A percentile compares a stretch with the other conserved stretches of the same genome.
These are phyloP conservation scores for Bujurquina vittata DNA, from an alignment of 2,113 vertebrate species.

Conservation along the genomic window DNA sequence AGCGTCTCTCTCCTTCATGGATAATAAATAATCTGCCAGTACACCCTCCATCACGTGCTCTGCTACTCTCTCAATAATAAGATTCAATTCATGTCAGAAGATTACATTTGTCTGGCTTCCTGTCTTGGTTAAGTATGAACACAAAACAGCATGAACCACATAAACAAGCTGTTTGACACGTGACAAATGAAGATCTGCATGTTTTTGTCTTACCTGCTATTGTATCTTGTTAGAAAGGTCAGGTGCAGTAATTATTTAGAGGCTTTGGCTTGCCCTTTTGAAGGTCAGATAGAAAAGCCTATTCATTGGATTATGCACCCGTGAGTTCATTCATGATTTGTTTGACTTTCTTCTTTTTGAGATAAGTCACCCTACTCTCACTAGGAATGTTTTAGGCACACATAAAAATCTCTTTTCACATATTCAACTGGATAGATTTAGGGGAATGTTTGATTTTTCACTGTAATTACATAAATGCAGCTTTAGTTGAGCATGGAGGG, in stretches of 20 bases:
- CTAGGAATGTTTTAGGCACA: rapidly evolving
- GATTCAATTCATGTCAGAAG: not conserved
- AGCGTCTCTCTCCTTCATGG: conserved; percentile 2
- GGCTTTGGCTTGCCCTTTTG: not conserved
- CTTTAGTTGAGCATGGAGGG: not conserved
- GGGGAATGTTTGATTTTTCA: not conserved
- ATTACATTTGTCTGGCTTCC: not conserved
- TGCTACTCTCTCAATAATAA: rapidly evolving
- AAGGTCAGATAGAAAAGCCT: not conserved
- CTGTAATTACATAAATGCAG: rapidly evolving
- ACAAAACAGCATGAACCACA: not conserved
- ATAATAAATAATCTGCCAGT: conserved; percentile 35
- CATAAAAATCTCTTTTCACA: not conserved
- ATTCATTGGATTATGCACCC: not conserved
- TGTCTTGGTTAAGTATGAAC: not conserved
- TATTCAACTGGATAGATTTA: not conserved
- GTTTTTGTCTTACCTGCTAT: not conserved
- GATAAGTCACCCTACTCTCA: not conserved
- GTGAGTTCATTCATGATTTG: not conserved
- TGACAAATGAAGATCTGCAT: rapidly evolving
- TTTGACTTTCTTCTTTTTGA: not conserved
- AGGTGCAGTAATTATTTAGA: conserved; percentile 31
- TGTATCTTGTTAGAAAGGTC: not conserved
- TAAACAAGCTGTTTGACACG: not conserved
- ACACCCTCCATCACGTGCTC: not conserved